These are phyloP conservation scores for Paedocypris sp. DNA, from an alignment of 2,113 vertebrate genomes.

Conservation along the genomic window DNA sequence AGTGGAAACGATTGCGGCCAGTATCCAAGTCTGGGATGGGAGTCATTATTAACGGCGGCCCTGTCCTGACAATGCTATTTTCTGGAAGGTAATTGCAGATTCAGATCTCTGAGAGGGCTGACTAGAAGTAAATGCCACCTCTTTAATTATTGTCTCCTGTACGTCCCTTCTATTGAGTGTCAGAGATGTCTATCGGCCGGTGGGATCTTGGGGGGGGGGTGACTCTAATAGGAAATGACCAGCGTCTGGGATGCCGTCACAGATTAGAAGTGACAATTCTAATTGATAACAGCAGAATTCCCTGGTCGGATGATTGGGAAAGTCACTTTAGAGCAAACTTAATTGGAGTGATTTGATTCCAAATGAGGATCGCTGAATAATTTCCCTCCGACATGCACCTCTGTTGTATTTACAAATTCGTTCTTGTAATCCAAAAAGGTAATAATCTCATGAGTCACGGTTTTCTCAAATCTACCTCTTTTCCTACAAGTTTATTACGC, in stretches of 20 bases:
- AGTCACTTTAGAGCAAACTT: constrained; percentile 88
- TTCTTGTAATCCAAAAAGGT: too few relatives aligned
- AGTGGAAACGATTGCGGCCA: constrained; percentile 62
- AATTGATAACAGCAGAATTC: constrained; percentile 89
- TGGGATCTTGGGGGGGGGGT: constrained; percentile 76
- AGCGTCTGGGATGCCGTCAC: constrained; percentile 65
- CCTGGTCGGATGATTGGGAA: constrained; percentile 75
- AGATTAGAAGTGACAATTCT: constrained; percentile 95
- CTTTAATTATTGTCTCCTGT: constrained; percentile 77
- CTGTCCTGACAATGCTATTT: constrained; percentile 71
- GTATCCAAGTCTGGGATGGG: constrained; percentile 49
- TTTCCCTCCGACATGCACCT: constrained; percentile 38
- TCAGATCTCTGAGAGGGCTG: constrained; percentile 78
- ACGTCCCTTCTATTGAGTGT: constrained; percentile 63
- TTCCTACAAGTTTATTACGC: too few relatives aligned
- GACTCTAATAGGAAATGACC: constrained; percentile 90
- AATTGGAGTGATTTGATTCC: constrained; percentile 87
- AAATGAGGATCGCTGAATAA: constrained; percentile 50
- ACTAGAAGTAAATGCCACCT: constrained; percentile 87
- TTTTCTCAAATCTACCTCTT: too few relatives aligned
- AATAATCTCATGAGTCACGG: too few relatives aligned
- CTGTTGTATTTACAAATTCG: background rate
- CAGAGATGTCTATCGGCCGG: constrained; percentile 71
- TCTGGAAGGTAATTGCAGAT: constrained; percentile 72
- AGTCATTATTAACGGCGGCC: constrained; percentile 63